Evolutionary conservation across 2,797 vertebrate species (phyloP), one percentile per base, ranked within the genome.

Genomic region (Chromis chromis): DNA sequence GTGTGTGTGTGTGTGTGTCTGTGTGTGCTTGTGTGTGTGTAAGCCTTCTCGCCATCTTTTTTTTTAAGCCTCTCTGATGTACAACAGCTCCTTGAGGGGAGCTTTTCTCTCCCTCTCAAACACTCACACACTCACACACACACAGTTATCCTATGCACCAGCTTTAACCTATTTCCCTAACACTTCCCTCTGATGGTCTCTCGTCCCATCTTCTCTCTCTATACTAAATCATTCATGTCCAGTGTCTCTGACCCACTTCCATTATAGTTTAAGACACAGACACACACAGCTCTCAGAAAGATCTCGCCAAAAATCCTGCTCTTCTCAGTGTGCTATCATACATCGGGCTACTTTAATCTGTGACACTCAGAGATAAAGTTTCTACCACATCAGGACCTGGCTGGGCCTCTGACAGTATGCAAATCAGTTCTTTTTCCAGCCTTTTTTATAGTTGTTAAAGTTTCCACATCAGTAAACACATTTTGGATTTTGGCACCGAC

Each of bases 11-110:
- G 40, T 40, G 46, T 69, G 36, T 52, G 57, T 65, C 44, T 60
- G 68, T 55, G 66, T 65, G 25, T 33, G 61, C 50, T 42, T 58
- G 31, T 52, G 25, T 19, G 75, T 71, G 71, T 60, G 74, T 74
- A 74, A 83, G 86, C 86, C 74, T 67, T 82, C 82, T 86, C 21
- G 56, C 80, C 73, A 74, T 86, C 84, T 60, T 69, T 74, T 67
- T 83, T 82, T 92, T 84, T 89, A 89, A 92, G 84, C 89, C 79
- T 85, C 88, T 92, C 89, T 91, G 88, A 92, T 91, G 88, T 91
- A 89, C 90, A 92, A 92, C 89, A 90, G 88, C 90, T 92, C 89
- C 88, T 92, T 89, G 77, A 90, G 88, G 88, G 87, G 73, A 90
- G 89, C 85, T 90, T 91, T 89, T 90, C 89, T 89, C 78, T 81